Evolutionary conservation across 2,888 invertebrate genomes (phyloP).

Genomic region (Alentia gelatinosa): DNA sequence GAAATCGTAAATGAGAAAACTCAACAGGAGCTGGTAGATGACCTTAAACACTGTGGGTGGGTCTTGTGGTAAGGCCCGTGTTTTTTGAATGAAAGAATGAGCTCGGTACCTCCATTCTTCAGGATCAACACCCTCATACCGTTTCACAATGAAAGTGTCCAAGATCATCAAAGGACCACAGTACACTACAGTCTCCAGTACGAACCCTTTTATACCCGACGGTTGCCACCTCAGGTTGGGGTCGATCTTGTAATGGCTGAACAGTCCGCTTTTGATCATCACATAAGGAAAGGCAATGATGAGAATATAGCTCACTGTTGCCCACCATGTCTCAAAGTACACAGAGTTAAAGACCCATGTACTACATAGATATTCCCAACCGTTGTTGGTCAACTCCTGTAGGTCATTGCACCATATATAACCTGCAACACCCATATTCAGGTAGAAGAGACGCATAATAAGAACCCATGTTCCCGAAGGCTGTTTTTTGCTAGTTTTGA

Average conservation of each 20-base stretch:
- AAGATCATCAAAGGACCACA: conserved; percentile 69
- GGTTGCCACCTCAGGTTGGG: conserved; percentile 66
- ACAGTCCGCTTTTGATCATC: conserved; percentile 64
- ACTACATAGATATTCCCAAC: conserved; percentile 65
- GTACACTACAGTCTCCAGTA: conserved; percentile 68
- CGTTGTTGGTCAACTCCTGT: conserved; percentile 60
- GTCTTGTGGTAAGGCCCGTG: conserved; percentile 69
- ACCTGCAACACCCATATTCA: no score
- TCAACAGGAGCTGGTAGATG: conserved; percentile 67
- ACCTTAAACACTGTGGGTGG: conserved; percentile 68
- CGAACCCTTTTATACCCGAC: conserved; percentile 55
- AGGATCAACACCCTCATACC: conserved; percentile 70
- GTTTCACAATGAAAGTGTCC: conserved; percentile 74
- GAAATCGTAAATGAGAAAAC: conserved; percentile 71
- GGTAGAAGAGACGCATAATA: conserved; percentile 1
- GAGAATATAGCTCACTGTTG: conserved; percentile 68
- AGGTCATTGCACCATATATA: conserved; percentile 22
- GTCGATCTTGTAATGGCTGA: conserved; percentile 72
- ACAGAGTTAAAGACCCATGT: conserved; percentile 70
- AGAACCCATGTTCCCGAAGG: not conserved
- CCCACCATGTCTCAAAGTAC: conserved; percentile 75
- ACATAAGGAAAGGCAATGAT: conserved; percentile 68
- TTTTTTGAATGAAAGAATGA: conserved; percentile 68
- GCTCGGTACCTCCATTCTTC: conserved; percentile 65
- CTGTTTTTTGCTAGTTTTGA: not conserved